Percentiles rank a stretch among this genome's conserved stretches.
phyloP scores from a whole-genome alignment of 2,113 vertebrate species.

The Osmerus eperlanus region DNA sequence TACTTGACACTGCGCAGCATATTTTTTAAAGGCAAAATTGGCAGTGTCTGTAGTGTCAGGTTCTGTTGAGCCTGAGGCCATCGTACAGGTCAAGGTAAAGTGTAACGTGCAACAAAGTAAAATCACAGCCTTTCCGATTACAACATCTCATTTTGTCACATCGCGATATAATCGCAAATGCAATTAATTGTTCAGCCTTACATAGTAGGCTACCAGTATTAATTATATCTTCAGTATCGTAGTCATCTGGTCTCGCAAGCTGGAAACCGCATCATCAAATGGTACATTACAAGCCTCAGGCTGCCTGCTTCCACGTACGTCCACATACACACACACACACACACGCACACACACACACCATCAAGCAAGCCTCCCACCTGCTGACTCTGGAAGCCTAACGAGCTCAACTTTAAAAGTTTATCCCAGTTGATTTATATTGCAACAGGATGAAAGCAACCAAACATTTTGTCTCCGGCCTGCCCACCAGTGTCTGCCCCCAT shows the following conservation, averaged over 20 bases:
- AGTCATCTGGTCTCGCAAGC: not conserved
- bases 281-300: not conserved
- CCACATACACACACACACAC: constrained; percentile 10
- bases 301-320: constrained; percentile 6
- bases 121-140: too few species aligned
- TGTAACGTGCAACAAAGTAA: too few species aligned
- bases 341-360: constrained; percentile 9
- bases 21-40: too few species aligned
- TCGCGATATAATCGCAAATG: too few species aligned
- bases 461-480: not conserved
- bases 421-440: constrained; percentile 2
- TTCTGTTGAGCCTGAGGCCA: too few species aligned
- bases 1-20: too few species aligned
- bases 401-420: constrained; percentile 1
- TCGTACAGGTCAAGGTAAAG: too few species aligned
- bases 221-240: not conserved
- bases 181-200: too few species aligned
- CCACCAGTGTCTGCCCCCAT: not conserved
- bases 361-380: constrained; percentile 7
- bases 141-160: too few species aligned
- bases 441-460: not conserved
- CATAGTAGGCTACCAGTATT: not conserved
- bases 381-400: constrained; percentile 10
- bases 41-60: too few species aligned
- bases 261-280: not conserved